These are phyloP conservation scores for Musca vetustissima DNA, from an alignment of 1,140 invertebrate genomes.

Conservation along the genomic window DNA sequence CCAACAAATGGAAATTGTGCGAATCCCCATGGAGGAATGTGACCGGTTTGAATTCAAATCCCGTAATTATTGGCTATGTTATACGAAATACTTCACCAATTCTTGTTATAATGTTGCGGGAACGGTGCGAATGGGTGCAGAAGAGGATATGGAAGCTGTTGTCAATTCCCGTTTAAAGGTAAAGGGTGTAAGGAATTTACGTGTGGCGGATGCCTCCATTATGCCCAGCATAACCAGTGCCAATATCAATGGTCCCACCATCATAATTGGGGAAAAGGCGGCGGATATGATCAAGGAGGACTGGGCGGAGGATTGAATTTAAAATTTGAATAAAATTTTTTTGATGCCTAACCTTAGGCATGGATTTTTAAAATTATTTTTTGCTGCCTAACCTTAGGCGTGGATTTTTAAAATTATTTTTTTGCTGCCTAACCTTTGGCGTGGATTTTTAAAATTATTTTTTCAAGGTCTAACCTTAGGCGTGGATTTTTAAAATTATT, in stretches of 20 bases:
- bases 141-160: conserved; percentile 66
- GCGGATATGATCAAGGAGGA: conserved; percentile 75
- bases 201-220: conserved; percentile 76
- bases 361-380: too few relatives aligned
- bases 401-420: too few relatives aligned
- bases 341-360: too few relatives aligned
- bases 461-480: too few relatives aligned
- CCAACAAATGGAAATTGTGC: conserved; percentile 60
- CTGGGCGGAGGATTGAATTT: conserved; percentile 46
- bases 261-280: conserved; percentile 86
- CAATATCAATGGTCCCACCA: conserved; percentile 72
- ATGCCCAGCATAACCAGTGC: conserved; percentile 72
- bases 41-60: conserved; percentile 58
- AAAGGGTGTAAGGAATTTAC: conserved; percentile 66
- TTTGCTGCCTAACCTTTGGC: too few relatives aligned
- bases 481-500: too few relatives aligned
- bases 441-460: too few relatives aligned
- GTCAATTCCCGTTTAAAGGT: conserved; percentile 73
- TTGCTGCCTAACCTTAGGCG: too few relatives aligned
- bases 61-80: conserved; percentile 75
- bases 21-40: conserved; percentile 65
- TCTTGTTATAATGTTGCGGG: conserved; percentile 72
- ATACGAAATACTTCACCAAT: conserved; percentile 63
- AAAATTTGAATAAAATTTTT: too few relatives aligned
- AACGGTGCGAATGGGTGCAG: conserved; percentile 77